Base-by-base conservation (phyloP, 2,113 vertebrate species). In the Acrocephalus arundinaceus region DNA sequence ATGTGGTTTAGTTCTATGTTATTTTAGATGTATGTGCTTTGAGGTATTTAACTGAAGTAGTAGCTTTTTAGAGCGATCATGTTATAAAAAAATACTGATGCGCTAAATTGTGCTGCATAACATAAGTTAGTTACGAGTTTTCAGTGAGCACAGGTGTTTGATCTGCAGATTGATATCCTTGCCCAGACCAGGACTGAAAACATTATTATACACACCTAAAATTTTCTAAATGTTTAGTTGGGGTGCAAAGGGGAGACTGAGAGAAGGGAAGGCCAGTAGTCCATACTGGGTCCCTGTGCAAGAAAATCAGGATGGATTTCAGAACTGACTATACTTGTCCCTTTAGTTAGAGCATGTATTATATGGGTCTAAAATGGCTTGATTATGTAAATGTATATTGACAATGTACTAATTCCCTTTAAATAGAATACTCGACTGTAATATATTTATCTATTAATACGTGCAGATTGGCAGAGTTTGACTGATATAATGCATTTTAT, bases 281-380 rank as follows among this genome's bases (percentile, higher is more conserved):
- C 17, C 0, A 0, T 28, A 8, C 10, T 37, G 17, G 20, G n/a
- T 75, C 37, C 11, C 1, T 62, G 22, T 49, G 92, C 22, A 51
- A 58, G 65, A 62, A 90, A 70, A 73, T 70, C 22, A 37, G 37
- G 13, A 23, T 63, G 48, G 41, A 58, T 76, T 62, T 82, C 63
- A 46, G 12, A 77, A 30, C 46, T 94, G 54, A 37, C 28, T 52
- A 1, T 65, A 17, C 46, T 70, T 67, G 28, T 28, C 37, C 24
- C 13, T 67, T 80, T 83, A 63, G 33, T 73, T 85, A 70, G 39
- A 3, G 3, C 66, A 3, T 89, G 6, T 43, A 79, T 43, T 37
- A 37, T 21, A 19, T 63, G 23, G 21, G 7, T 86, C 27, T 84
- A 28, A 86, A 90, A 46, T 57, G 52, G 7, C 11, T 84, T 84